Evolutionary conservation across 2,888 invertebrate genomes (phyloP).

Genomic region (Acanthopleura granulata): DNA sequence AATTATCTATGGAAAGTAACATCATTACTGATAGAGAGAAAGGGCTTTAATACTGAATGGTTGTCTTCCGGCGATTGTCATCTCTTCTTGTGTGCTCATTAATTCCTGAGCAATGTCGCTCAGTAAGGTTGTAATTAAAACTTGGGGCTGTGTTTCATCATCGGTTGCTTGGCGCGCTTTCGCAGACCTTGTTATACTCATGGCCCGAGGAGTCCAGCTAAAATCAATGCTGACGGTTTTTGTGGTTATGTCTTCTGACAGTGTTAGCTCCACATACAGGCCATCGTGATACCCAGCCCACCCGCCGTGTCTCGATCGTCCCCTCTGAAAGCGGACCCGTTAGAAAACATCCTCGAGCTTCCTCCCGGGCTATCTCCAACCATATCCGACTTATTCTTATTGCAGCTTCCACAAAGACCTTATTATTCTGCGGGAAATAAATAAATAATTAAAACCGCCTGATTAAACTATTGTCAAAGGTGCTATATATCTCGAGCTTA

Average conservation of each 20-base stretch:
- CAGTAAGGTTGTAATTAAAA: conserved; percentile 14
- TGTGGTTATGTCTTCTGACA: neutral
- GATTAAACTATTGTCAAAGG: too few relatives aligned
- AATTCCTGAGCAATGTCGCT: conserved; percentile 11
- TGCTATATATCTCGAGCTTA: too few relatives aligned
- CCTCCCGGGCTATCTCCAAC: too few relatives aligned
- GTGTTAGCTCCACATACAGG: too few relatives aligned
- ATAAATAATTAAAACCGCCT: too few relatives aligned
- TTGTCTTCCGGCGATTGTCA: conserved; percentile 11
- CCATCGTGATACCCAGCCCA: too few relatives aligned
- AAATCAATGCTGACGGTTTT: neutral
- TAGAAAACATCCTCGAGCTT: too few relatives aligned
- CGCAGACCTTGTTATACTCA: conserved; percentile 12
- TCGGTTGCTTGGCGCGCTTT: neutral
- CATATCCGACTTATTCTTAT: too few relatives aligned
- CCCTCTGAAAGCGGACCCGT: too few relatives aligned
- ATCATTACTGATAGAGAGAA: neutral
- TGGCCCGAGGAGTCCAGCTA: neutral
- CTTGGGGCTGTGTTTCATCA: conserved; percentile 14
- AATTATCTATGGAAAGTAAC: conserved; percentile 12
- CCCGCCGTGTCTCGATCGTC: too few relatives aligned
- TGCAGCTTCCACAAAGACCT: too few relatives aligned
- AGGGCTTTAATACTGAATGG: conserved; percentile 13
- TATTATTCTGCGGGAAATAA: too few relatives aligned
- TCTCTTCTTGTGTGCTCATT: conserved; percentile 2